Evolutionary conservation across 2,888 invertebrate species (phyloP).

Genomic region (Agriotes lineatus): DNA sequence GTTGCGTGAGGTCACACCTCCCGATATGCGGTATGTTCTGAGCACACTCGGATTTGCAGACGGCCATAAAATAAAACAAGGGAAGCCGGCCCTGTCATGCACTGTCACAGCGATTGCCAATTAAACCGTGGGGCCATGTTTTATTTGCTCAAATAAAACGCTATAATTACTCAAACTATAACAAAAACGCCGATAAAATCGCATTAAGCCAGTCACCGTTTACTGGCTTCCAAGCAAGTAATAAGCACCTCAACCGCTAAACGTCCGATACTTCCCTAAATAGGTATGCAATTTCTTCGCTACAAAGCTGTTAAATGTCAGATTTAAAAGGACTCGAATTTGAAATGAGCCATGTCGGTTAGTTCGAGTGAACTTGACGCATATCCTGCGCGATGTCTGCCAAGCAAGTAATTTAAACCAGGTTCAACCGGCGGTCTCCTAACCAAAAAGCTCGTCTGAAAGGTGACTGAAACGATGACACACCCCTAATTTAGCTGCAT

Average conservation of each 20-base stretch:
- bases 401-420: neutral
- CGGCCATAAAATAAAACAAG: too few species aligned
- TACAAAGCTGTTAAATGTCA: neutral
- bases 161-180: too few species aligned
- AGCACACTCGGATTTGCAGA: too few species aligned
- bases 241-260: neutral
- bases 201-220: too few species aligned
- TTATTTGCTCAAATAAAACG: too few species aligned
- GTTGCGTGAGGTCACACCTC: conserved; percentile 15
- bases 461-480: neutral
- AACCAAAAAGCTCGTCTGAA: neutral
- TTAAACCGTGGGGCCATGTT: too few species aligned
- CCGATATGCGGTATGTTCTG: neutral
- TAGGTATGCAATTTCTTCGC: too few species aligned
- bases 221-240: neutral
- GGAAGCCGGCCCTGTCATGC: conserved; percentile 11
- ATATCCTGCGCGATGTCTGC: neutral
- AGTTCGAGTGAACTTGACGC: neutral
- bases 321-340: conserved; percentile 2
- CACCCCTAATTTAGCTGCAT: neutral
- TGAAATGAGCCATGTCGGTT: neutral
- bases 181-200: too few species aligned
- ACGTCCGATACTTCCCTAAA: too few species aligned
- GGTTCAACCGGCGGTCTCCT: neutral
- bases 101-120: too few species aligned